Evolutionary conservation across 2,888 invertebrate genomes (phyloP), one percentile per base, ranked within the genome.

Genomic region (Chirona hameri): DNA sequence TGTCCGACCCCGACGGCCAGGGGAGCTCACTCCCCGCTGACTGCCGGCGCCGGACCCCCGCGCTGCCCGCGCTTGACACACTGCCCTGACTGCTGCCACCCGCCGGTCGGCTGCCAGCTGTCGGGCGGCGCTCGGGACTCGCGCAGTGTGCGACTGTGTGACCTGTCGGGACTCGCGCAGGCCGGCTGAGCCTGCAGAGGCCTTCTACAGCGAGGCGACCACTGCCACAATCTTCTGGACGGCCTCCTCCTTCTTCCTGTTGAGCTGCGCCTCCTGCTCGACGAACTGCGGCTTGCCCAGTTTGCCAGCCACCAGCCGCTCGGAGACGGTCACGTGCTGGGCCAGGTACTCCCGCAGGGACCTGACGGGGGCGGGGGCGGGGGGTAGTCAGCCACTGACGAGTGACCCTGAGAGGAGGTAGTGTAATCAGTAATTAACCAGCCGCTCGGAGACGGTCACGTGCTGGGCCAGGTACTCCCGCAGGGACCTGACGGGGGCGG

Each of bases 291-390:
- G 90, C 84, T 91, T 90, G 81, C 88, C 88, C 85, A 92, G 89
- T 87, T 92, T 92, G 18, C 90, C 91, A 9, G 90, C 88, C 31
- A 92, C 90, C 72, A 93, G 87, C 86, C 91, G 91, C 85, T 93
- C 92, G n/a, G 91, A 90, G 84, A 90, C 89, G 29, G 90, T 87
- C 31, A 89, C 88, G 84, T 91, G 91, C 76, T 89, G 89, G 21
- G 86, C 84, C 76, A 88, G 86, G 57, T 86, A 86, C 46, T 89
- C 89, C 84, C 87, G 86, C 84, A 86, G 85, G 14, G 85, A 84
- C 76, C 87, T 86, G 39, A 39, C 39, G 39, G 39, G 39, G 39
- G 39, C 39, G 39, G 39, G 84, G 86, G n/a, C n/a, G n/a, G 57
- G 85, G 29, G 84, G 82, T 76, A 85, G 85, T 21, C 83, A 83